Conservation (phyloP, 2,888 invertebrate genomes). For the Diachrysia chrysitis region DNA sequence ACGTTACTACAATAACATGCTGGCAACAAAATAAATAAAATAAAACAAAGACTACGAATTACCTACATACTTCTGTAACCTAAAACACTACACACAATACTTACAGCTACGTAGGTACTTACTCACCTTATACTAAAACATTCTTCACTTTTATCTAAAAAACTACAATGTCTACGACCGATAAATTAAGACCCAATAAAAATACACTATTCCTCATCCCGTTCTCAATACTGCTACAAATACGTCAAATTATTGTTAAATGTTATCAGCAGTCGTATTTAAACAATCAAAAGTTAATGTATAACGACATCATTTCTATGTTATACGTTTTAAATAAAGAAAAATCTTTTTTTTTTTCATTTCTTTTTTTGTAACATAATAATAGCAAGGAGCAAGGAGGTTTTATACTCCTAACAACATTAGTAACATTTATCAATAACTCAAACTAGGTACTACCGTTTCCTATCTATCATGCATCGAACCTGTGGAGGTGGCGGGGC, state of each 20-base stretch:
- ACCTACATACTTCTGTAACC: constrained; percentile 9
- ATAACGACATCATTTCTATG: background rate
- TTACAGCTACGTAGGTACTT: background rate
- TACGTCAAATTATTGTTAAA: constrained; percentile 52
- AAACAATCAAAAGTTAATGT: background rate
- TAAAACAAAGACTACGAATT: constrained; percentile 8
- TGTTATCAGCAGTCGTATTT: constrained; percentile 18
- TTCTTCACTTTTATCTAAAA: constrained; percentile 4
- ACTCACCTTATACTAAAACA: constrained; percentile 20
- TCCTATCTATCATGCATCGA: constrained; percentile 79
- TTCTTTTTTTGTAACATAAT: background rate
- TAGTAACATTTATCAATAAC: constrained; percentile 50
- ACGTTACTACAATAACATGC: constrained; percentile 27
- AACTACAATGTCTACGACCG: constrained; percentile 26
- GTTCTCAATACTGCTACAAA: constrained; percentile 14
- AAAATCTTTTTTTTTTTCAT: background rate
- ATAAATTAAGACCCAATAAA: constrained; percentile 6
- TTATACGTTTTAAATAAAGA: too few species aligned
- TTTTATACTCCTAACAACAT: too few species aligned
- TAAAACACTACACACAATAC: constrained; percentile 11
- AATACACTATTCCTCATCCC: constrained; percentile 14
- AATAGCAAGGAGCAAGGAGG: too few species aligned
- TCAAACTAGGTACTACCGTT: constrained; percentile 16
- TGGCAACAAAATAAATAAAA: constrained; percentile 27
- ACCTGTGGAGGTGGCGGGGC: constrained; percentile 83